Evolutionary conservation across 2,113 vertebrate species (phyloP), one percentile per base, ranked within the genome.

Genomic region (Scophthalmus maximus): DNA sequence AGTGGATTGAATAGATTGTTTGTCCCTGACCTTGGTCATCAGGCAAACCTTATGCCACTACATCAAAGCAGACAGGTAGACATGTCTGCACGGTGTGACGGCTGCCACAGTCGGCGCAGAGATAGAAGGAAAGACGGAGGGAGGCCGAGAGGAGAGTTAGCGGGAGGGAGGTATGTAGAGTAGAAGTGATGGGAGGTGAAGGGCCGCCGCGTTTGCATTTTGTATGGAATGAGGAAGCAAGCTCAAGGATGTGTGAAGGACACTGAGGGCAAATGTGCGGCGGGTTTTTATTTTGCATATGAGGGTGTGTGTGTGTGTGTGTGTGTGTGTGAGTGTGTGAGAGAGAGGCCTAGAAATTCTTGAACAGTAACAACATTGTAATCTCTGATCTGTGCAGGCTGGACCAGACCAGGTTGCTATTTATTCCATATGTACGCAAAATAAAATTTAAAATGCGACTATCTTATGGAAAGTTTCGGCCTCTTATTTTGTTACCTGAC

Each of bases 1-100:
- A 95, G 94, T 95, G 93, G 93, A 91, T 91, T 90, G 89, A 91
- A 94, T 92, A 93, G 94, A 94, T 95, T 93, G 93, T 88, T 91
- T 66, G 93, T 94, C 92, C 90, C 89, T 94, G 95, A 96, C 95
- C 93, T 96, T 91, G 89, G 90, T 89, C 93, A 93, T 91, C 94
- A 95, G 93, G 82, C 75, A 86, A 88, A 92, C 91, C 93, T 86
- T 74, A 78, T 76, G 87, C 83, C 82, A 89, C 73, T 92, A 92
- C 83, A 93, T 92, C 92, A 92, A 75, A 76, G 77, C 34, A 30
- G 82, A 78, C 83, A 78, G 79, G 84, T 74, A 85, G 83, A 81
- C 82, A 83, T 51, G 74, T 84, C 79, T 79, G 80, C 9, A 3
- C 3, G 6, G 26, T 6, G 53, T 89, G 87, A 85, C 64, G 81